Evolutionary conservation across 2,797 vertebrate species (phyloP).

Genomic region (Poliocrania exsul): DNA sequence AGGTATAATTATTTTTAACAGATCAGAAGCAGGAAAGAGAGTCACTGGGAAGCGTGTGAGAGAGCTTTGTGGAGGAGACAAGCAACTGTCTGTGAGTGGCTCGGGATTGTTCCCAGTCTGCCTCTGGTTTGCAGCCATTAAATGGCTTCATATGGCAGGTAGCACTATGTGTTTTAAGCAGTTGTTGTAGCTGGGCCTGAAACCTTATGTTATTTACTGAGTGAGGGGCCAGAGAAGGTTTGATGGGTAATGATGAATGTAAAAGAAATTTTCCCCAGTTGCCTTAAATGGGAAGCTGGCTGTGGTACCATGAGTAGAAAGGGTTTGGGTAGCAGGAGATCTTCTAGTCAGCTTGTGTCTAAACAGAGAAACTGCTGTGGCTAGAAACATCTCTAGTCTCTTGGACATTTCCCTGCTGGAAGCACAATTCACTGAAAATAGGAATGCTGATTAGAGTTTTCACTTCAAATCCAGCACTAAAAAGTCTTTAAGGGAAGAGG

Average conservation of each 20-base stretch:
- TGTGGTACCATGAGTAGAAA: neutral
- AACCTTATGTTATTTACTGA: neutral
- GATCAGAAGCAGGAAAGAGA: neutral
- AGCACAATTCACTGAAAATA: neutral
- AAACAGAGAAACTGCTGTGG: neutral
- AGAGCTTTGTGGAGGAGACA: neutral
- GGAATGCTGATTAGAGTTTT: neutral
- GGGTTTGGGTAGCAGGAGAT: neutral
- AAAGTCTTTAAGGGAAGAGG: neutral
- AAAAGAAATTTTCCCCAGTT: neutral
- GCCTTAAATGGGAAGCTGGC: neutral
- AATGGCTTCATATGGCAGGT: neutral
- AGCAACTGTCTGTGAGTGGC: neutral
- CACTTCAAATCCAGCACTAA: neutral
- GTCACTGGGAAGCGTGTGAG: neutral
- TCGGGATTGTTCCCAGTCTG: neutral
- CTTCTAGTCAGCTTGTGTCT: neutral
- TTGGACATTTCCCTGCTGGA: neutral
- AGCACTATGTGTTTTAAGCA: neutral
- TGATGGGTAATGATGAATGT: neutral
- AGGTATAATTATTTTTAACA: neutral
- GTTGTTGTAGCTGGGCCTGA: neutral
- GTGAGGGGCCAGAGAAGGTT: neutral
- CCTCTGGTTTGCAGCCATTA: neutral
- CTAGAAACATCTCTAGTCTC: neutral